A percentile compares a stretch with the other conserved stretches of the same genome.
Evolutionary conservation across 2,113 vertebrate species (phyloP).

Genomic region (Octodon degus): DNA sequence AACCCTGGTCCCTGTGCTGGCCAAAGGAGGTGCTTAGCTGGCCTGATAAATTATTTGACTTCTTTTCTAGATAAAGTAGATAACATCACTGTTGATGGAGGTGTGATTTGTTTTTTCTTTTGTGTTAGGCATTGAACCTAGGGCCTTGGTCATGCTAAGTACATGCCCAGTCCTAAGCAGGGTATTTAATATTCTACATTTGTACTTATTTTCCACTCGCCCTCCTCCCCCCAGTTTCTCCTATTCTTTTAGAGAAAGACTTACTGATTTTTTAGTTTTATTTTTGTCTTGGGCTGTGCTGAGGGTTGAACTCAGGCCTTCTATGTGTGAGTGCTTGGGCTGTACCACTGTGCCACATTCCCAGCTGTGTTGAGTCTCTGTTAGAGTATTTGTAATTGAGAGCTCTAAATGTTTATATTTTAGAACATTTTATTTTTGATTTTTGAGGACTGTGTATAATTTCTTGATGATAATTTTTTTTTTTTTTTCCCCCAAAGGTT

Average conservation of each 20-base stretch:
- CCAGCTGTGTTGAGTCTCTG: background rate
- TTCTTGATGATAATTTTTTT: background rate
- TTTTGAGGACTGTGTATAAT: background rate
- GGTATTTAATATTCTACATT: background rate
- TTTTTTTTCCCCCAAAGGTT: background rate
- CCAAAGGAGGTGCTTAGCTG: too few species aligned
- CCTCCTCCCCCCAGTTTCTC: too few species aligned
- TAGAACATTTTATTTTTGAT: background rate
- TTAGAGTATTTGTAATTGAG: conserved; percentile 4
- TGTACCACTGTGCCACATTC: background rate
- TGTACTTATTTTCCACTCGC: background rate
- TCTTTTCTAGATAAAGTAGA: background rate
- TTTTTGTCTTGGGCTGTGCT: background rate
- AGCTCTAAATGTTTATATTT: background rate
- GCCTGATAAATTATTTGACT: too few species aligned
- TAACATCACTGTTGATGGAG: background rate
- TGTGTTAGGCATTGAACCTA: background rate
- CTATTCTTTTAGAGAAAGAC: background rate
- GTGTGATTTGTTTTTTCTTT: background rate
- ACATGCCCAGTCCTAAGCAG: background rate
- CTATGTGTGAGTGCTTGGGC: background rate
- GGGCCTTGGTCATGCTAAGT: background rate
- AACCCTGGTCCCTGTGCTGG: too few species aligned
- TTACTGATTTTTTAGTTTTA: background rate
- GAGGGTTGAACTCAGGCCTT: background rate